Evolutionary conservation across 2,888 invertebrate genomes (phyloP).

Genomic region (Gastrophysa polygoni): DNA sequence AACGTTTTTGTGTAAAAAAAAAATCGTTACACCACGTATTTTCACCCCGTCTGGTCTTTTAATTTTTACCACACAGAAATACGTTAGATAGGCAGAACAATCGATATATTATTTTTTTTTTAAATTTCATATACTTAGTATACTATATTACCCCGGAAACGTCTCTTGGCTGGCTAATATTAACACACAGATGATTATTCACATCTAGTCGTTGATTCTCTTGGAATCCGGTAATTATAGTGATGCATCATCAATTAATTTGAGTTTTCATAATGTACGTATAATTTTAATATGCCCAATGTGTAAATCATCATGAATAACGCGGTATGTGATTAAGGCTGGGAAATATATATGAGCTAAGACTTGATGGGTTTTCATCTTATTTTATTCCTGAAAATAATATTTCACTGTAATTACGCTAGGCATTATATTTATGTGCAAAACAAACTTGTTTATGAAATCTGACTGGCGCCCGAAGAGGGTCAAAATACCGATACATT

Average conservation of each 20-base stretch:
- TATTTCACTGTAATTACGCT: conserved; percentile 58
- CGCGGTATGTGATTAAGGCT: conserved; percentile 51
- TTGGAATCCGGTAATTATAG: conserved; percentile 26
- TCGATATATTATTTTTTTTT: too few species aligned
- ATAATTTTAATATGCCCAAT: conserved; percentile 39
- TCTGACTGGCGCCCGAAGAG: conserved; percentile 55
- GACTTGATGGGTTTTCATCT: conserved; percentile 49
- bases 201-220: background rate
- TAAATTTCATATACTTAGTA: too few species aligned
- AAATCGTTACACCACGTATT: too few species aligned
- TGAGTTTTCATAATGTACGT: conserved; percentile 32
- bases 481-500: conserved; percentile 58
- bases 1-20: too few species aligned
- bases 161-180: too few species aligned
- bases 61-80: too few species aligned
- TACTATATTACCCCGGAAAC: too few species aligned
- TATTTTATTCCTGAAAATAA: conserved; percentile 57
- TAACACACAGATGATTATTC: too few species aligned
- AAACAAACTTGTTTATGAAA: conserved; percentile 59
- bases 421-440: conserved; percentile 55
- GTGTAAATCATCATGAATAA: conserved; percentile 53
- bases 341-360: conserved; percentile 43
- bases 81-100: too few species aligned
- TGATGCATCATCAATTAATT: conserved; percentile 31
- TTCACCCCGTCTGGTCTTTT: too few species aligned